phyloP scores from a whole-genome alignment of 2,797 vertebrate species.

The Fistularia commersonii region DNA sequence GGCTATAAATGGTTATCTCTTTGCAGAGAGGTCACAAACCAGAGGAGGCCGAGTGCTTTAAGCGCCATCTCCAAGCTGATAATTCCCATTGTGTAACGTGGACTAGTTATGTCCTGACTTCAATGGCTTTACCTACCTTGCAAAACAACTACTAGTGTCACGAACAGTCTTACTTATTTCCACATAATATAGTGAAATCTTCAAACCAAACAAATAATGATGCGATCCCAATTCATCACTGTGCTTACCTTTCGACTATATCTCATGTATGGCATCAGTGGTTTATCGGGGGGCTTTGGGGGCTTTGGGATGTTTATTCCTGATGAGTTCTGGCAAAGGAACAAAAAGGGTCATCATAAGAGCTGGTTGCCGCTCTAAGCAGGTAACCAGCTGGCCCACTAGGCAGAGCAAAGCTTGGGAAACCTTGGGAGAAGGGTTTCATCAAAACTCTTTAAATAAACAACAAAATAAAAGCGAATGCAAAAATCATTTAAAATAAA shows the following conservation, averaged over 20 bases:
- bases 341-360: slow-evolving; percentile 29
- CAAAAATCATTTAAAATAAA: neutral
- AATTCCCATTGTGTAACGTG: slow-evolving; percentile 44
- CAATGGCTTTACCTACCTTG: slow-evolving; percentile 46
- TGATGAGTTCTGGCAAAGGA: slow-evolving; percentile 76
- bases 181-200: slow-evolving; percentile 31
- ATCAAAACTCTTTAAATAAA: neutral
- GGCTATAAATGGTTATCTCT: slow-evolving; percentile 68
- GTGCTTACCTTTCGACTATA: slow-evolving; percentile 91
- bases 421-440: no score
- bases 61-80: slow-evolving; percentile 60
- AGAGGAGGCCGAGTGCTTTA: slow-evolving; percentile 75
- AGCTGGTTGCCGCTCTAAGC: neutral
- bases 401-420: no score
- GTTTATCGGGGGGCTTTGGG: slow-evolving; percentile 94
- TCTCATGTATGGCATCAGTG: slow-evolving; percentile 96
- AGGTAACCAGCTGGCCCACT: neutral
- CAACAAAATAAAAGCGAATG: neutral
- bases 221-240: neutral
- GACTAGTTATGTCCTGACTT: slow-evolving; percentile 25
- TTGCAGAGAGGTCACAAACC: slow-evolving; percentile 77
- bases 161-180: slow-evolving; percentile 14
- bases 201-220: slow-evolving; percentile 39
- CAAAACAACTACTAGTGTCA: slow-evolving; percentile 15
- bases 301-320: slow-evolving; percentile 96